These are phyloP conservation scores for Quadriops clusia DNA, from an alignment of 2,888 invertebrate genomes.

Conservation along the genomic window DNA sequence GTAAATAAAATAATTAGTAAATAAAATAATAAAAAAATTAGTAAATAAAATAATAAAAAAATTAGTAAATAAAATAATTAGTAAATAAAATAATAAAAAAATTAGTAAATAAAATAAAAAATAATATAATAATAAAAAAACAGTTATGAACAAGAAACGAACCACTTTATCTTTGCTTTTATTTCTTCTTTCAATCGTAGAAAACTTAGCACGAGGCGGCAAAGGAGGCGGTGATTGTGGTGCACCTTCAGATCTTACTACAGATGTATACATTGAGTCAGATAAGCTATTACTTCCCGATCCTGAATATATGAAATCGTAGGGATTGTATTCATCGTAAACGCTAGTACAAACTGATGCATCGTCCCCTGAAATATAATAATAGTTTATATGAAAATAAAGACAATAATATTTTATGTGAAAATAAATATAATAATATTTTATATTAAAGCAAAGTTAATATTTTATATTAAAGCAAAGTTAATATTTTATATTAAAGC, in stretches of 20 bases:
- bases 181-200: slow-evolving; percentile 39
- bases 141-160: slow-evolving; percentile 1
- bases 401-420: slow-evolving; percentile 1
- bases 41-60: no score
- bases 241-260: slow-evolving; percentile 44
- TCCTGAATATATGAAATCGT: slow-evolving; percentile 57
- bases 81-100: no score
- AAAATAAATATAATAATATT: slow-evolving; percentile 4
- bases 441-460: slow-evolving; percentile 9
- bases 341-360: slow-evolving; percentile 52
- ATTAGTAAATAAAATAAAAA: no score
- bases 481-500: slow-evolving; percentile 11
- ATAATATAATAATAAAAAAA: slow-evolving; percentile 3
- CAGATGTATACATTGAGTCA: slow-evolving; percentile 59
- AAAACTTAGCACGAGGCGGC: slow-evolving; percentile 45
- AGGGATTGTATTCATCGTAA: slow-evolving; percentile 68
- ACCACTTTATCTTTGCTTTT: slow-evolving; percentile 13
- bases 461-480: slow-evolving; percentile 11
- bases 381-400: slow-evolving; percentile 6
- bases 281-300: slow-evolving; percentile 50
- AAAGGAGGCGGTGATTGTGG: slow-evolving; percentile 39
- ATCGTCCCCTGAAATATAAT: slow-evolving; percentile 39
- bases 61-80: no score
- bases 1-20: no score
- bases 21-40: no score